These are phyloP conservation scores for Apostichopus californicus DNA, from an alignment of 35 echinoderm and acorn worm genomes.

Conservation along the genomic window DNA sequence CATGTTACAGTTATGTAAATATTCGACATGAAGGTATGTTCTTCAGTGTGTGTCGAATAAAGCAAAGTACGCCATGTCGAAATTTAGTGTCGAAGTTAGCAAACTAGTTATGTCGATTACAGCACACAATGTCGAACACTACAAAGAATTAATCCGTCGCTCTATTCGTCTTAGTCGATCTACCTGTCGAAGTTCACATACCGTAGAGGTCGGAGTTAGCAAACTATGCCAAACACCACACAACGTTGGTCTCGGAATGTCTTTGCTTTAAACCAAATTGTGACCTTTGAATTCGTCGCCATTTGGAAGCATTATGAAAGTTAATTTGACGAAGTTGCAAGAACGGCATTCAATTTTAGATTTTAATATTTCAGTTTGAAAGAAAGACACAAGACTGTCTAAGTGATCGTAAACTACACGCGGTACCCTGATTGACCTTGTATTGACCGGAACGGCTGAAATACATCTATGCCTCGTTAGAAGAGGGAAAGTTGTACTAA, in stretches of 20 bases:
- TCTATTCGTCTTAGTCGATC: not conserved
- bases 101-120: not conserved
- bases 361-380: not conserved
- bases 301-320: not conserved
- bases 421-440: not conserved
- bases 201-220: not conserved
- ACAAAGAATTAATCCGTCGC: not conserved
- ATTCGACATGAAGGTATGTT: no score
- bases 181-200: not conserved
- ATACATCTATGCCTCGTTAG: no score
- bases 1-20: no score
- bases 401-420: slow-evolving; percentile 7
- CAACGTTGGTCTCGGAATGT: not conserved
- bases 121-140: not conserved
- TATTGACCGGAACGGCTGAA: no score
- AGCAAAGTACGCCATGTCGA: no score
- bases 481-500: no score
- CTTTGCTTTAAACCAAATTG: not conserved
- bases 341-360: not conserved
- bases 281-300: not conserved
- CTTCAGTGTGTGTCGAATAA: no score
- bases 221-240: not conserved
- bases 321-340: not conserved
- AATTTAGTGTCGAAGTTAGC: not conserved
- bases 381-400: not conserved